phyloP scores from a whole-genome alignment of 2,888 invertebrate genomes.

The Xanthia togata region DNA sequence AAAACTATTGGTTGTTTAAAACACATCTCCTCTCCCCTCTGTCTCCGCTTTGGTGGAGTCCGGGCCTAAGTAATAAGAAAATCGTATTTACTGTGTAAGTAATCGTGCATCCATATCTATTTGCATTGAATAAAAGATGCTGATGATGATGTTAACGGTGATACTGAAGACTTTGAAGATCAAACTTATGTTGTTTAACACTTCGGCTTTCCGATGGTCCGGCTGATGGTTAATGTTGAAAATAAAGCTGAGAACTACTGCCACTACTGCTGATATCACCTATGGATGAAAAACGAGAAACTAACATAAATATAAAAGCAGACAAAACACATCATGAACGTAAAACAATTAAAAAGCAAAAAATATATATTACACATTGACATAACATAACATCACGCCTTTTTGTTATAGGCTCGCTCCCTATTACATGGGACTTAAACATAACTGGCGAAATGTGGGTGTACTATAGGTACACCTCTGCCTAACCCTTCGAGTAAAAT shows the following conservation, averaged over 20 bases:
- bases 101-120: slow-evolving; percentile 76
- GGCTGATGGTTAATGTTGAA: slow-evolving; percentile 91
- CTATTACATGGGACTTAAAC: neutral
- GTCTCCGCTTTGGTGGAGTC: too few relatives aligned
- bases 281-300: slow-evolving; percentile 80
- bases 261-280: slow-evolving; percentile 91
- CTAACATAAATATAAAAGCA: slow-evolving; percentile 72
- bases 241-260: slow-evolving; percentile 90
- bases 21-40: too few relatives aligned
- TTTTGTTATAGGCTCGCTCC: too few relatives aligned
- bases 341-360: slow-evolving; percentile 6
- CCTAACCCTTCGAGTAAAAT: neutral
- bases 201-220: slow-evolving; percentile 90
- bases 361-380: neutral
- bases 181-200: slow-evolving; percentile 91
- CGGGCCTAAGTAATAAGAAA: neutral
- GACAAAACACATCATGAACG: slow-evolving; percentile 54
- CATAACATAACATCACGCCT: neutral
- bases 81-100: slow-evolving; percentile 21
- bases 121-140: slow-evolving; percentile 90
- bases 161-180: slow-evolving; percentile 91
- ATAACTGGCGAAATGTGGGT: neutral
- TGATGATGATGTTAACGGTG: slow-evolving; percentile 91
- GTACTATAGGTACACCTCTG: neutral
- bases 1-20: too few relatives aligned